Base-by-base conservation (phyloP, 2,113 vertebrate genomes). In the Myotis lucifugus region DNA sequence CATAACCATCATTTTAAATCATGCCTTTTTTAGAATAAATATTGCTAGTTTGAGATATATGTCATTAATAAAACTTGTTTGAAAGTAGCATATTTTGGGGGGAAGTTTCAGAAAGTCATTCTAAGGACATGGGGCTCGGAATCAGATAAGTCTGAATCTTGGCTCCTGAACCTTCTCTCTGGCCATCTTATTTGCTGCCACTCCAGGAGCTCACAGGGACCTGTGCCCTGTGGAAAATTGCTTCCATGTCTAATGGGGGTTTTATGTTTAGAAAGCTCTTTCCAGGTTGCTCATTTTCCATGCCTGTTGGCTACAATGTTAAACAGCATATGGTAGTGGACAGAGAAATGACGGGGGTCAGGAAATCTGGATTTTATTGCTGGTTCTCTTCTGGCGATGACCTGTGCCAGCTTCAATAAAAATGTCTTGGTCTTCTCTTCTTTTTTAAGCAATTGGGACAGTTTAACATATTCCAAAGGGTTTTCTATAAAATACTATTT, bases 101-200 rank as follows among this genome's bases (percentile, higher is more conserved):
- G 34, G 27, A 73, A 94, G 34, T 64, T 69, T 95, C 6, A 70
- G 88, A 82, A 73, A 73, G 14, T 64, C 84, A 81, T 76, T 85
- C 18, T 90, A 61, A 88, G 13, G 8, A 40, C 15, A 15, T 42
- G 6, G 14, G 6, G 12, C 37, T 69, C 76, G 4, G 34, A 73
- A 19, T 92, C 34, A 48, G 4, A 18, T 34, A 70, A 37, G 11
- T 3, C 40, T 78, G 27, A 6, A 15, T 1, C 29, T 0, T 23
- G 8, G 4, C 32, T 64, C 18, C 15, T 3, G 1, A 8, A 1
- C 50, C 25, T 56, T 17, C 25, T 67, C 29, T 37, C 19, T 46
- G 46, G 54, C 4, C 8, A 1, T 37, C 29, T 78, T 19, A 8
- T 9, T 54, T 48, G 34, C 72, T 34, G 56, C 11, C 27, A 46